A percentile compares a stretch with the other conserved stretches of the same genome.
Conservation (phyloP, 2,797 vertebrate genomes). For the Rhabdophis nuchalis region DNA sequence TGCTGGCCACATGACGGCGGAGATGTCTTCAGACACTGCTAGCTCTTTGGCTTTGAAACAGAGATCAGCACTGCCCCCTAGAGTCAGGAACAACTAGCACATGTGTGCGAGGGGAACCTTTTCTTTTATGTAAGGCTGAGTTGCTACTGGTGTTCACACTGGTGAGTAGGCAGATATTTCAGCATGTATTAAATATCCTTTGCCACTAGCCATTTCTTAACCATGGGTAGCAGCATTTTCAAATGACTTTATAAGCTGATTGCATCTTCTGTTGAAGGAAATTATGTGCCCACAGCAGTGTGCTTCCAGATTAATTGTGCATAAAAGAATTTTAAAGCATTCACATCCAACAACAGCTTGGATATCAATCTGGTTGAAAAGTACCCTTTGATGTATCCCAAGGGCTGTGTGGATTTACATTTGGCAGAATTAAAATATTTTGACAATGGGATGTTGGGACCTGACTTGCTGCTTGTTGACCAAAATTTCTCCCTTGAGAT, state of each 20-base stretch:
- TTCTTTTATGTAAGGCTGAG: not conserved
- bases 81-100: no score
- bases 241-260: not conserved
- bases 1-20: no score
- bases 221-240: not conserved
- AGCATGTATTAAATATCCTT: not conserved
- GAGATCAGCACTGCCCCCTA: no score
- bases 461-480: not conserved
- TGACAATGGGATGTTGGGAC: constrained; percentile 4
- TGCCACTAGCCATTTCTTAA: not conserved
- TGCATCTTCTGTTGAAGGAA: not conserved
- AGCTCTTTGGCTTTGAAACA: no score
- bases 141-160: not conserved
- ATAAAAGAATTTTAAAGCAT: not conserved
- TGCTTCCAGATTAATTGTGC: not conserved
- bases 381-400: not conserved
- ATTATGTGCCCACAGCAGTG: not conserved
- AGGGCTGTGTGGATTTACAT: not conserved
- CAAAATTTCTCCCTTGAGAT: constrained; percentile 11
- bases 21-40: no score
- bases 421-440: constrained; percentile 8
- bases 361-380: constrained; percentile 19
- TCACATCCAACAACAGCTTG: constrained; percentile 5
- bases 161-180: not conserved
- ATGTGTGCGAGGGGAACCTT: no score